These are phyloP conservation scores for Drosophila eohydei DNA, from an alignment of 2,888 invertebrate genomes.

Conservation along the genomic window DNA sequence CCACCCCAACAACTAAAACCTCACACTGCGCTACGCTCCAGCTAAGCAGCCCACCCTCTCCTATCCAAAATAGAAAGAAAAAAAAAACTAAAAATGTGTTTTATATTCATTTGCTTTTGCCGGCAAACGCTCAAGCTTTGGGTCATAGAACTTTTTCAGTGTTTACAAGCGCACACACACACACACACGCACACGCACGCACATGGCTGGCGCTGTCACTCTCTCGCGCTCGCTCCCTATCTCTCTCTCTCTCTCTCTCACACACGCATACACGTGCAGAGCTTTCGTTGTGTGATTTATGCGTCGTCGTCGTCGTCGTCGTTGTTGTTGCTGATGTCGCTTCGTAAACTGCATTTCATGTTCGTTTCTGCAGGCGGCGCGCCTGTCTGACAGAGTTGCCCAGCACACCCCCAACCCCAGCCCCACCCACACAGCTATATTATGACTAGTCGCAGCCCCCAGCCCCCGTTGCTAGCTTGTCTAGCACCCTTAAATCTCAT, in stretches of 20 bases:
- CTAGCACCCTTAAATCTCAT: slow-evolving; percentile 80
- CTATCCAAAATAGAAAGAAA: not conserved
- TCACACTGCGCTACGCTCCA: not conserved
- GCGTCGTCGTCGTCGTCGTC: slow-evolving; percentile 44
- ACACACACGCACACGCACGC: slow-evolving; percentile 19
- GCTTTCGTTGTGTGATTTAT: slow-evolving; percentile 75
- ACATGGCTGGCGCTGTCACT: slow-evolving; percentile 13
- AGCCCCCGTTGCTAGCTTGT: slow-evolving; percentile 28
- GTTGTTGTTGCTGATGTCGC: slow-evolving; percentile 34
- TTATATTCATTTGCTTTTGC: slow-evolving; percentile 53
- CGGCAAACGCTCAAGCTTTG: slow-evolving; percentile 68
- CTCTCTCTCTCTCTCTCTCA: slow-evolving; percentile 16
- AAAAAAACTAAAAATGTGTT: slow-evolving; percentile 21
- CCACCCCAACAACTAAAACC: slow-evolving; percentile 13
- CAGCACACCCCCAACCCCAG: not conserved
- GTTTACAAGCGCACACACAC: slow-evolving; percentile 61
- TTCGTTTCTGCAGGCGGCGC: slow-evolving; percentile 50
- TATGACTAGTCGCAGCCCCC: slow-evolving; percentile 27
- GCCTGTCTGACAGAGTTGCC: slow-evolving; percentile 36
- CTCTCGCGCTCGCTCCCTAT: not conserved
- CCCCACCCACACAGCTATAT: slow-evolving; percentile 2
- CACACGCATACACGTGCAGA: slow-evolving; percentile 37
- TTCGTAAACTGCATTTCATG: slow-evolving; percentile 65
- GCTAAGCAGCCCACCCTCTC: slow-evolving; percentile 10
- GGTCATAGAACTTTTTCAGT: slow-evolving; percentile 81